Base-by-base conservation (phyloP, 2,888 invertebrate genomes). In the Pedicia rivosa region DNA sequence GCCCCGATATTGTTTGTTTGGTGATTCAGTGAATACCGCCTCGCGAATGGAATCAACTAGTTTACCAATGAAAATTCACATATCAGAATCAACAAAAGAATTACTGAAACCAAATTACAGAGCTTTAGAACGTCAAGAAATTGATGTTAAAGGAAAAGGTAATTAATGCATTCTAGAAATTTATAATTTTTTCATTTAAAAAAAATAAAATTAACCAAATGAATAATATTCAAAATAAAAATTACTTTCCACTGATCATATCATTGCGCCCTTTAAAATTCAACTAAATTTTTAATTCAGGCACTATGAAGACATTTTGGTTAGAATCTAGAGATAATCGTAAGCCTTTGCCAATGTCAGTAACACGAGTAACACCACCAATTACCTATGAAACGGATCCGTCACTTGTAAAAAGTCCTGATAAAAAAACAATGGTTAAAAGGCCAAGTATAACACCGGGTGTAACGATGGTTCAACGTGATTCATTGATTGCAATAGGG, bases 31-130 rank as follows among this genome's bases (percentile, higher is more conserved):
- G 0, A 87, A 87, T 52, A 87, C 86, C 0, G 91, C 91, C 0
- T 86, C 87, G 0, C 66, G 87, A 22, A 90, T 94, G 90, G 92
- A 92, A 55, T 86, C 87, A 1, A 87, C 87, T 0, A 84, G 88
- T 42, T 77, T 81, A 52, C 80, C 91, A 1, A 91, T 92, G 86
- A 82, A 84, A 59, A 83, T 95, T 42, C 94, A 95, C 57, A 86
- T 95, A 50, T 92, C 94, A 3, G 79, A 92, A 56, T 78, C 83
- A 1, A 92, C 92, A 0, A 74, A 71, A 50, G 74, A 81, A 46
- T 63, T 82, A 12, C 63, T 94, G 6, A 75, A 84, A 1, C 64
- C 72, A 0, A 67, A 69, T 1, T 92, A 88, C 52, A 70, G 70
- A 50, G 76, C 86, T 4, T 66, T 66, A 7, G 83, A 84, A 52